Percentiles rank a stretch among this genome's conserved stretches.
Evolutionary conservation across 2,888 invertebrate genomes (phyloP).

Genomic region (Neria commutata): DNA sequence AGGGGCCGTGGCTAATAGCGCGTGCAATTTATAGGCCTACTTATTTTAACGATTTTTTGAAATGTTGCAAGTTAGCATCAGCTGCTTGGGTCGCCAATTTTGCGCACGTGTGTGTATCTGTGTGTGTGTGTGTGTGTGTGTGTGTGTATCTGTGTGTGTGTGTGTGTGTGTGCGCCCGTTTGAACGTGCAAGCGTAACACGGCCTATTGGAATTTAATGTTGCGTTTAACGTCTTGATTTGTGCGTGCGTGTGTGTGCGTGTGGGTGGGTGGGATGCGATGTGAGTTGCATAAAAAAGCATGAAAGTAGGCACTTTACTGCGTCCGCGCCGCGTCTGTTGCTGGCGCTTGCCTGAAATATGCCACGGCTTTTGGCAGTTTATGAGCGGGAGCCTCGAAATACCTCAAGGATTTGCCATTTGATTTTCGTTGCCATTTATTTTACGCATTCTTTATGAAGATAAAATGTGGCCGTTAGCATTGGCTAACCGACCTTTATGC

Average conservation of each 20-base stretch:
- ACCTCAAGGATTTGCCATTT: neutral
- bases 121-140: no score
- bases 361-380: neutral
- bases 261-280: no score
- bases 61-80: constrained; percentile 5
- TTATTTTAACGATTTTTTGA: constrained; percentile 30
- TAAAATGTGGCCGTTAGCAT: no score
- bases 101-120: no score
- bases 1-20: constrained; percentile 32
- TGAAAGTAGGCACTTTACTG: neutral
- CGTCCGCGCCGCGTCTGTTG: neutral
- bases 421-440: neutral
- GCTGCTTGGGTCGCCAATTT: neutral
- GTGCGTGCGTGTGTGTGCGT: no score
- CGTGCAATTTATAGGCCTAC: constrained; percentile 38
- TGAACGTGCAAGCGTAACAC: constrained; percentile 6
- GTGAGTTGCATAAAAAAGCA: constrained; percentile 20
- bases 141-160: no score
- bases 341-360: neutral
- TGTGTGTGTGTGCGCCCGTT: no score
- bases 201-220: constrained; percentile 31
- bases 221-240: constrained; percentile 33
- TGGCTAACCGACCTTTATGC: no score
- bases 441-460: no score
- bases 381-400: neutral